phyloP scores from a whole-genome alignment of 2,888 invertebrate species.

The Callyntrura guangdongensis region DNA sequence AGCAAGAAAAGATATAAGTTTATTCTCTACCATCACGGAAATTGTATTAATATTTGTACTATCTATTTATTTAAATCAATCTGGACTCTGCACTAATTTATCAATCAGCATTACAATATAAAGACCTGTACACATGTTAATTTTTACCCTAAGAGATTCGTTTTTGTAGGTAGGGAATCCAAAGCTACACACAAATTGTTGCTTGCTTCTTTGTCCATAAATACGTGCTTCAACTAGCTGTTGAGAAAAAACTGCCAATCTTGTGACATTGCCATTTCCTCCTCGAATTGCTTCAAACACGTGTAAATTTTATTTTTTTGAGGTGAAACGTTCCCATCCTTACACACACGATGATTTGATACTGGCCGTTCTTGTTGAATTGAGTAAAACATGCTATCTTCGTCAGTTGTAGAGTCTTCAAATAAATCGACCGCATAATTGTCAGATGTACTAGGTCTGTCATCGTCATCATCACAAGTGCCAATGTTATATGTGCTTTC shows the following conservation, averaged over 20 bases:
- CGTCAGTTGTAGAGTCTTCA: conserved; percentile 65
- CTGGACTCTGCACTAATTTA: background rate
- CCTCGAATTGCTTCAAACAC: conserved; percentile 68
- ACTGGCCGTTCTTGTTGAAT: background rate
- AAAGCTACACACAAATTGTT: background rate
- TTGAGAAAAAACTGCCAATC: conserved; percentile 69
- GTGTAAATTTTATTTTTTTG: conserved; percentile 45
- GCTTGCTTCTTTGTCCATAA: background rate
- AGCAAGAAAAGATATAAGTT: background rate
- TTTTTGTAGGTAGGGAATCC: too few species aligned
- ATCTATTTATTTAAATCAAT: conserved; percentile 8
- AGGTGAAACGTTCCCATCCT: background rate
- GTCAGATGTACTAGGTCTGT: conserved; percentile 48
- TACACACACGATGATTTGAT: background rate
- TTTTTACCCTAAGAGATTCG: background rate
- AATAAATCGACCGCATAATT: conserved; percentile 53
- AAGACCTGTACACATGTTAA: background rate
- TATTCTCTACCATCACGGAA: background rate
- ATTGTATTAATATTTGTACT: too few species aligned
- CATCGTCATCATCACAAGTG: conserved; percentile 60
- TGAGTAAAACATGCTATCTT: conserved; percentile 58
- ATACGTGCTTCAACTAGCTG: conserved; percentile 1
- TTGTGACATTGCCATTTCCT: conserved; percentile 62
- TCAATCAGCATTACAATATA: conserved; percentile 4
- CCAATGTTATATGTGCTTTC: conserved; percentile 16